Conservation (phyloP, 2,888 invertebrate genomes). For the Plebejus anna region DNA sequence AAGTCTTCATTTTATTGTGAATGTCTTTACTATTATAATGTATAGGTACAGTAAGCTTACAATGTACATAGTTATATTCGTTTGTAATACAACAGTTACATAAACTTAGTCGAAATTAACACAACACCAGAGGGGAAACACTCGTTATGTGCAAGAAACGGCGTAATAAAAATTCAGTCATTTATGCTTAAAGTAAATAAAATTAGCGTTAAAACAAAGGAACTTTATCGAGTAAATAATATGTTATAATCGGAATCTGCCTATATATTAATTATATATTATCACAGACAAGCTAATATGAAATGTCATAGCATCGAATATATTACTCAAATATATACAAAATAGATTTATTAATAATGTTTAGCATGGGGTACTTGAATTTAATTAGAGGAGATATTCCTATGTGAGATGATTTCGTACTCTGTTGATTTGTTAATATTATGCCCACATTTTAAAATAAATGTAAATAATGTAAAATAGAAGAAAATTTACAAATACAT, state of each 20-base stretch:
- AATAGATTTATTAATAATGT: conserved; percentile 37
- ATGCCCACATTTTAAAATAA: background rate
- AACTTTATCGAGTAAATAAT: conserved; percentile 22
- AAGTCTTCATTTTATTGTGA: conserved; percentile 79
- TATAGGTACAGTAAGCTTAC: conserved; percentile 73
- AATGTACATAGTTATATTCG: conserved; percentile 59
- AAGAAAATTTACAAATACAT: no score
- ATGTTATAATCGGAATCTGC: conserved; percentile 32
- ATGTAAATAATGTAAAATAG: background rate
- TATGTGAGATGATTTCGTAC: conserved; percentile 4
- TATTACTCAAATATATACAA: conserved; percentile 47
- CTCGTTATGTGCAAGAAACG: conserved; percentile 27
- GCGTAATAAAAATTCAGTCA: conserved; percentile 26
- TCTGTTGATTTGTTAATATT: background rate
- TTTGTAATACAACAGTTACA: conserved; percentile 40
- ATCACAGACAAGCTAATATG: conserved; percentile 76
- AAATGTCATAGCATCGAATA: conserved; percentile 51
- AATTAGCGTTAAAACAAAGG: conserved; percentile 16
- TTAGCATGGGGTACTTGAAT: conserved; percentile 38
- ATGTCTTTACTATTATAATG: conserved; percentile 72
- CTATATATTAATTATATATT: conserved; percentile 45
- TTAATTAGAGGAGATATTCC: background rate
- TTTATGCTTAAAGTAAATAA: conserved; percentile 25
- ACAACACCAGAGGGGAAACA: conserved; percentile 36
- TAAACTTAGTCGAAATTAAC: conserved; percentile 42